Conservation (phyloP, 2,113 vertebrate species). For the Platycercus adscitus region DNA sequence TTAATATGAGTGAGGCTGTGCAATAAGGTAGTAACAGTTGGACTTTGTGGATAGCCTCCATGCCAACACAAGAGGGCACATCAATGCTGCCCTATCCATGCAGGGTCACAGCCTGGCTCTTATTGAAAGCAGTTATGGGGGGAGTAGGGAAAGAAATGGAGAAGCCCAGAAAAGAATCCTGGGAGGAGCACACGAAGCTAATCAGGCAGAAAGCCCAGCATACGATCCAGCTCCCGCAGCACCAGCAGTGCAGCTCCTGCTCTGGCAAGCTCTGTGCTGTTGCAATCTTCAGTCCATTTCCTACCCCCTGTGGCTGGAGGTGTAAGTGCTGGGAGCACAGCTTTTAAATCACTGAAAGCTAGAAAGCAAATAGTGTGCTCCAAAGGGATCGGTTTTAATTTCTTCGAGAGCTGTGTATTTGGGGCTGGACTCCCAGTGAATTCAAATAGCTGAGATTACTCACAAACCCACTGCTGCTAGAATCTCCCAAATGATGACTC, state of each 20-base stretch:
- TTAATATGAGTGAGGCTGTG: background rate
- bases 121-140: background rate
- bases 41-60: background rate
- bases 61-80: background rate
- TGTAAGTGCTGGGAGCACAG: background rate
- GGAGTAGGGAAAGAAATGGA: background rate
- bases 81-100: background rate
- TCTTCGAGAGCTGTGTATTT: background rate
- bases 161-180: background rate
- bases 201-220: background rate
- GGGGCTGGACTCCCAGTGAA: background rate
- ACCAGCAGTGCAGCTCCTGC: background rate
- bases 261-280: background rate
- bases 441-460: background rate
- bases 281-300: background rate
- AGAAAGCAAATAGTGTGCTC: background rate
- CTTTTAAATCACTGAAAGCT: conserved; percentile 17
- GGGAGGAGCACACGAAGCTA: background rate
- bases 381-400: conserved; percentile 1
- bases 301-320: background rate
- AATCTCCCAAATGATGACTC: conserved; percentile 9
- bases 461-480: background rate
- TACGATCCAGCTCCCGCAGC: background rate
- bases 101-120: background rate
- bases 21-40: background rate